Conservation (phyloP, 2,797 vertebrate genomes). For the Spatula versicolor region DNA sequence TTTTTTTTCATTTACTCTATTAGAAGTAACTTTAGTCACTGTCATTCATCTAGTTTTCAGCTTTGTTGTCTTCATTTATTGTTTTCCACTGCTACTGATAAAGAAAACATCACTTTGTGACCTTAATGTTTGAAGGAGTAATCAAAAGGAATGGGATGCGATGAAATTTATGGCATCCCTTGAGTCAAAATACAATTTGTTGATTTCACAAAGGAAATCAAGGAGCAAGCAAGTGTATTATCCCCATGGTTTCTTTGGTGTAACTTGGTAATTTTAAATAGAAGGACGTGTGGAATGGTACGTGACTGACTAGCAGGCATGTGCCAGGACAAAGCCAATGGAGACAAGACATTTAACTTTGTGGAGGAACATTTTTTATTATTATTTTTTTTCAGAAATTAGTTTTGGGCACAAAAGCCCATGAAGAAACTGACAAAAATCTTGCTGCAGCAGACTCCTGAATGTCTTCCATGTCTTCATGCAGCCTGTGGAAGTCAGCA, state of each 20-base stretch:
- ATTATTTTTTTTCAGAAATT: not conserved
- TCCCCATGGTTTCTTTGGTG: not conserved
- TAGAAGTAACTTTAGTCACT: not conserved
- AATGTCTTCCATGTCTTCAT: not conserved
- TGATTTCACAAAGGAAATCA: not conserved
- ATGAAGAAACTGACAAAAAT: not conserved
- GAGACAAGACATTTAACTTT: not conserved
- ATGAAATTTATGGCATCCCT: not conserved
- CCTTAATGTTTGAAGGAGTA: not conserved
- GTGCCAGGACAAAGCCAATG: not conserved
- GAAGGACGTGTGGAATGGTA: not conserved
- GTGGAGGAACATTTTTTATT: accelerated
- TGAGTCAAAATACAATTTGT: not conserved
- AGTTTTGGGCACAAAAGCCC: not conserved
- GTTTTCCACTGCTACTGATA: not conserved
- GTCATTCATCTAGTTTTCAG: not conserved
- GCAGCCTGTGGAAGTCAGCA: not conserved
- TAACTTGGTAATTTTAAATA: not conserved
- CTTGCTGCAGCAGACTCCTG: not conserved
- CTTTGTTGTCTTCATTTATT: not conserved
- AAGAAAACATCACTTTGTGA: not conserved
- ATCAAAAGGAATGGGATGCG: not conserved
- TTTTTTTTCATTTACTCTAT: not conserved
- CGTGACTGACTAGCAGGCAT: not conserved
- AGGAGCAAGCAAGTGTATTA: not conserved